Conservation (phyloP, 2,888 invertebrate species). For the Plagodis dolabraria region DNA sequence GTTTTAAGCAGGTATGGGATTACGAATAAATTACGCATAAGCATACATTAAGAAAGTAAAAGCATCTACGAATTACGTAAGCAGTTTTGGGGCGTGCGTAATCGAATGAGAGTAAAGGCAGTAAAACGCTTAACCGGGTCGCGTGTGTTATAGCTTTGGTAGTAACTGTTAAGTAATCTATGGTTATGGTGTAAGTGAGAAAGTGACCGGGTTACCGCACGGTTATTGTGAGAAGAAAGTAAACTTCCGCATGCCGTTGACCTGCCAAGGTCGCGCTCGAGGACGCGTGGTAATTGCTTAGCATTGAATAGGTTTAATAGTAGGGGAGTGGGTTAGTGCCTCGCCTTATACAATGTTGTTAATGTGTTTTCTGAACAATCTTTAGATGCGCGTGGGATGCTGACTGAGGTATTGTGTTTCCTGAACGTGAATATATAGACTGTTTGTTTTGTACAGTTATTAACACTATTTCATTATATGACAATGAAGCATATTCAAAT, state of each 20-base stretch:
- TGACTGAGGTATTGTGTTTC: neutral
- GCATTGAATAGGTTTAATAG: slow-evolving; percentile 20
- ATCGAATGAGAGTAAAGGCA: slow-evolving; percentile 13
- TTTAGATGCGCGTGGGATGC: neutral
- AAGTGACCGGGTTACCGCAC: slow-evolving; percentile 29
- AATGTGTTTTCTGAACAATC: neutral
- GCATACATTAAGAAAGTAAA: slow-evolving; percentile 28
- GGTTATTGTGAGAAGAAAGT: slow-evolving; percentile 43
- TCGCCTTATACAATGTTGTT: neutral
- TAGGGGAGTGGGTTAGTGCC: slow-evolving; percentile 4
- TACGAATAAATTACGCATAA: slow-evolving; percentile 23
- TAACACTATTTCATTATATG: too few relatives aligned
- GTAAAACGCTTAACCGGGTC: slow-evolving; percentile 10
- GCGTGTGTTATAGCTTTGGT: neutral
- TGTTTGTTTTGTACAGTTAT: too few relatives aligned
- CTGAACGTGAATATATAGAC: neutral
- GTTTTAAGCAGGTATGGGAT: slow-evolving; percentile 3
- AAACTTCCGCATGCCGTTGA: slow-evolving; percentile 46
- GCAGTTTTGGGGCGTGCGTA: slow-evolving; percentile 24
- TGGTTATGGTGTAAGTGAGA: slow-evolving; percentile 15
- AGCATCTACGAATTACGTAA: slow-evolving; percentile 21
- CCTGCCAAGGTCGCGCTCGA: slow-evolving; percentile 51
- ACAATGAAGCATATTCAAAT: too few relatives aligned
- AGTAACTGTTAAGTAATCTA: too few relatives aligned
- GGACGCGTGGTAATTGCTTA: slow-evolving; percentile 33